Evolutionary conservation across 2,888 invertebrate species (phyloP).

Genomic region (Osmoderma eremita): DNA sequence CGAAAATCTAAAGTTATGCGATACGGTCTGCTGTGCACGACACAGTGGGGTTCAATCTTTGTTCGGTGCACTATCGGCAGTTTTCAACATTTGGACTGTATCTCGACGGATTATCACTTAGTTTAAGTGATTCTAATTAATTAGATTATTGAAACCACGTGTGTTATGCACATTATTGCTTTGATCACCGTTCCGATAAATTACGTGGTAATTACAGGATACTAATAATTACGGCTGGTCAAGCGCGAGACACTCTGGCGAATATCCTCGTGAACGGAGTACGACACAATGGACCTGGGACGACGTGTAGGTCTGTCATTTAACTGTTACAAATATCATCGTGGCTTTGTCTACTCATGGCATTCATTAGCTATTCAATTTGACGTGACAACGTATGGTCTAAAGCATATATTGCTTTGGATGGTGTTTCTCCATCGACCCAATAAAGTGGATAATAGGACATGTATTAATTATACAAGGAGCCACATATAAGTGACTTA

Average conservation of each 20-base stretch:
- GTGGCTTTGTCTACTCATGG: constrained; percentile 19
- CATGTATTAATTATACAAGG: no score
- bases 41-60: no score
- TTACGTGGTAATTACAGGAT: constrained; percentile 37
- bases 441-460: no score
- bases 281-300: constrained; percentile 11
- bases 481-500: no score
- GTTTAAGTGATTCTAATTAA: constrained; percentile 37
- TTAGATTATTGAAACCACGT: constrained; percentile 32
- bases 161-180: constrained; percentile 38
- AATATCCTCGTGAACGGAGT: constrained; percentile 1
- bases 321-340: constrained; percentile 9
- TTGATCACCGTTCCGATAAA: constrained; percentile 33
- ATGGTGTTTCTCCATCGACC: no score
- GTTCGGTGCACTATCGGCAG: background rate
- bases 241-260: constrained; percentile 7
- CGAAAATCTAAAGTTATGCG: no score
- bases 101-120: constrained; percentile 23
- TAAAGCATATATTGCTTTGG: no score
- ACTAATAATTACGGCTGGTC: constrained; percentile 37
- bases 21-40: no score
- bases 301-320: constrained; percentile 15
- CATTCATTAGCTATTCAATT: background rate
- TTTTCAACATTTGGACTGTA: constrained; percentile 1
- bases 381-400: no score